Evolutionary conservation across 53 echinoderm and acorn worm genomes (phyloP).

Genomic region (Luidia sarsii): DNA sequence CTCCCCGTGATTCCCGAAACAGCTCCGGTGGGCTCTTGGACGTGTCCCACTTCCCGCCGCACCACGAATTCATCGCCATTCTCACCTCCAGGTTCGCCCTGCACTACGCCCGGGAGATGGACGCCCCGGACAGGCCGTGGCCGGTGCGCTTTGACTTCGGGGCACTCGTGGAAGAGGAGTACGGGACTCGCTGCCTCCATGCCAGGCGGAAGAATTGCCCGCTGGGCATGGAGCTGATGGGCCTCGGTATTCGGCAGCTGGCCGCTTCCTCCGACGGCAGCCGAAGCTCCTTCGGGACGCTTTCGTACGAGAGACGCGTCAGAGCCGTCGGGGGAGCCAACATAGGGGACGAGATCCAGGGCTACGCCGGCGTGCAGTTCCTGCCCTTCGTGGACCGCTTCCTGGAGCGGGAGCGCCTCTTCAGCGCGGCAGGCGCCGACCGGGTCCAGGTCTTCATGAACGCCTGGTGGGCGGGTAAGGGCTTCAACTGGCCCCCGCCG

Average conservation of each 20-base stretch:
- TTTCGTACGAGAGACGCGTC: neutral
- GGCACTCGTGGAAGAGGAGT: too few relatives aligned
- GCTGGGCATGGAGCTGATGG: too few relatives aligned
- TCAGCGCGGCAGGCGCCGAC: neutral
- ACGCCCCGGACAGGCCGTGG: too few relatives aligned
- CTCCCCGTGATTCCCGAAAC: neutral
- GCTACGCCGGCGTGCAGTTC: conserved; percentile 1
- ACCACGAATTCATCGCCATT: too few relatives aligned
- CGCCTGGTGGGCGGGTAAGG: conserved; percentile 2
- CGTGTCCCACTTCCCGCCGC: neutral
- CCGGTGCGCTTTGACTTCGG: too few relatives aligned
- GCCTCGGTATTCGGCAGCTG: too few relatives aligned
- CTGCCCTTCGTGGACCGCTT: conserved; percentile 17
- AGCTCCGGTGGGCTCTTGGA: neutral
- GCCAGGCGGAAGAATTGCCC: too few relatives aligned
- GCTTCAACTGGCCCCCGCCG: conserved; percentile 11
- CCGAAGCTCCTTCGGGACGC: conserved; percentile 1
- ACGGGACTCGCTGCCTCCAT: too few relatives aligned
- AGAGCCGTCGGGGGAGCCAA: neutral
- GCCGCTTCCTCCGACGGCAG: too few relatives aligned
- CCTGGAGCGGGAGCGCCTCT: neutral
- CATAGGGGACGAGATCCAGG: conserved; percentile 19
- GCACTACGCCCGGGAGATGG: too few relatives aligned
- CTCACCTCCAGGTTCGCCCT: too few relatives aligned
- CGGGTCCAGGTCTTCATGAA: conserved; percentile 1